phyloP scores from a whole-genome alignment of 2,797 vertebrate species.

The Heliangelus exortis region DNA sequence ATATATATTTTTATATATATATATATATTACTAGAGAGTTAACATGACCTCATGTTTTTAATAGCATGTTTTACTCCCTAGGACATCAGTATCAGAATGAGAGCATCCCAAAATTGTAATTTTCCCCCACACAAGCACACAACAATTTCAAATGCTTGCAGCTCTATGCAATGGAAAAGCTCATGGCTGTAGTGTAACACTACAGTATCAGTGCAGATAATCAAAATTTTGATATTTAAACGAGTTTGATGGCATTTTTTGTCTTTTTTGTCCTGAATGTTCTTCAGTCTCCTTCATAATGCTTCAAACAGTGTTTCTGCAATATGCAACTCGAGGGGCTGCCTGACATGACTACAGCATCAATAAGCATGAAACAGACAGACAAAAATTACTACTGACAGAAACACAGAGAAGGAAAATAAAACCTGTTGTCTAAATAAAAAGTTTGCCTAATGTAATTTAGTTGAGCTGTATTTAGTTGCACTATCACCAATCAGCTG shows the following conservation, averaged over 20 bases:
- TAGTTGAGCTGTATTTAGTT: neutral
- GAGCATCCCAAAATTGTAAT: neutral
- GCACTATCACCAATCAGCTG: neutral
- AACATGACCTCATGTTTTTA: neutral
- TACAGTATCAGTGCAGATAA: neutral
- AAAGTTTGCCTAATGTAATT: neutral
- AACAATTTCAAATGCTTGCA: neutral
- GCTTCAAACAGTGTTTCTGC: neutral
- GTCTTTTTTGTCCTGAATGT: neutral
- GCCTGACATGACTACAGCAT: neutral
- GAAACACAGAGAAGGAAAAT: neutral
- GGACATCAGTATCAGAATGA: neutral
- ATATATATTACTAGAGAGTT: neutral
- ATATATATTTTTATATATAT: too few relatives aligned
- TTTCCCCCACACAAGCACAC: neutral
- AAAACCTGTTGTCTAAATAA: neutral
- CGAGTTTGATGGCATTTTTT: neutral
- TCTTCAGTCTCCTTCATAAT: neutral
- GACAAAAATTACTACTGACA: neutral
- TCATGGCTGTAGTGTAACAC: neutral
- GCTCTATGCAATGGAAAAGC: neutral
- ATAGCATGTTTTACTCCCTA: neutral
- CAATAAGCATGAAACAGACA: neutral
- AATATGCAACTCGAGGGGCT: neutral
- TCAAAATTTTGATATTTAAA: neutral